Conservation (phyloP, 2,888 invertebrate species). For the Himalopsyche kuldschensis region DNA sequence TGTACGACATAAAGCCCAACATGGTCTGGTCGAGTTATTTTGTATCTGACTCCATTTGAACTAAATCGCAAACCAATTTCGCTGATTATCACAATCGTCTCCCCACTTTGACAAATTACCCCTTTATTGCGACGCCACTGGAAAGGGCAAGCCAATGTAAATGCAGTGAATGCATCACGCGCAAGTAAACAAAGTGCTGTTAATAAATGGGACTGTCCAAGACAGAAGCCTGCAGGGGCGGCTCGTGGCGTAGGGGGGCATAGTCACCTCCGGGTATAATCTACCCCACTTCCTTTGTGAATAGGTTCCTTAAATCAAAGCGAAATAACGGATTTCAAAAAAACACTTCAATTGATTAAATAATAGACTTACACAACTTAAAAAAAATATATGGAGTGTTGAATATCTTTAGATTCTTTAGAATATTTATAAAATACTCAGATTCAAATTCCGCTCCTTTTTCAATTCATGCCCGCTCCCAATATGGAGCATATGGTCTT, state of each 20-base stretch:
- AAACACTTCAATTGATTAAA: neutral
- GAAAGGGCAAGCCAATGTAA: neutral
- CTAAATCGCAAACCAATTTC: neutral
- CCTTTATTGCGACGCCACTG: neutral
- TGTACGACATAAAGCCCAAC: too few species aligned
- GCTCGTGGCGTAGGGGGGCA: neutral
- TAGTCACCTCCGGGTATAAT: neutral
- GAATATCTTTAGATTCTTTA: too few species aligned
- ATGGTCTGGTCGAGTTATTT: too few species aligned
- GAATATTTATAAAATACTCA: too few species aligned
- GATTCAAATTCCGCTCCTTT: too few species aligned
- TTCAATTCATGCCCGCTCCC: too few species aligned
- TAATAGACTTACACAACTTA: too few species aligned
- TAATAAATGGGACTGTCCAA: conserved; percentile 64
- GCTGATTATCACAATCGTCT: neutral
- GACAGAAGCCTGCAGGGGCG: conserved; percentile 49
- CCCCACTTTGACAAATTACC: neutral
- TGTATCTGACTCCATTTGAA: neutral
- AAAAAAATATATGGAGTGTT: too few species aligned
- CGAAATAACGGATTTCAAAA: neutral
- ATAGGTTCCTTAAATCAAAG: neutral
- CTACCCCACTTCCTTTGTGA: neutral
- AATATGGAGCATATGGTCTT: too few species aligned
- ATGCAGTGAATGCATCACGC: conserved; percentile 24
- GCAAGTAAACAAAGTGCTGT: conserved; percentile 61